Conservation (phyloP, 2,888 invertebrate genomes). For the Nebria salina region DNA sequence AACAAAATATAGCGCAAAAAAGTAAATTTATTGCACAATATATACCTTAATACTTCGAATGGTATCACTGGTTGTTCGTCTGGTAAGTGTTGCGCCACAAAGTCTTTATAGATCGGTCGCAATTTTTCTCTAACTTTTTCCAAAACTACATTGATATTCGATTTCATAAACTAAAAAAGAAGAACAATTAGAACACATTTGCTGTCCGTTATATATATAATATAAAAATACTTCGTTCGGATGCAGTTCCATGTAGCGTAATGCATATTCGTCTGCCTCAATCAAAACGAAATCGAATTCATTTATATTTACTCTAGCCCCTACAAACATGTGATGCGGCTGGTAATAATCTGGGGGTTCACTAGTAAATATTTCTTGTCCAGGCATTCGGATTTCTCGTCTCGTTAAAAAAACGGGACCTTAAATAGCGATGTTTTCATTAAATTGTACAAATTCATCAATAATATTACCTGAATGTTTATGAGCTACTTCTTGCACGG, state of each 20-base stretch:
- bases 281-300: constrained; percentile 81
- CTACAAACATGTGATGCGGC: constrained; percentile 85
- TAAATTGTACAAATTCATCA: constrained; percentile 15
- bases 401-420: constrained; percentile 70
- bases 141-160: constrained; percentile 77
- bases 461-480: constrained; percentile 73
- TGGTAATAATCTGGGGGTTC: constrained; percentile 79
- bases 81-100: constrained; percentile 75
- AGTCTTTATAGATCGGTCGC: constrained; percentile 77
- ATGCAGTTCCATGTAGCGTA: constrained; percentile 87
- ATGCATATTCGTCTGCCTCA: constrained; percentile 86
- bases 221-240: constrained; percentile 69
- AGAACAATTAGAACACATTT: neutral
- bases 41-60: constrained; percentile 61
- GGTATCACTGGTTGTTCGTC: constrained; percentile 58
- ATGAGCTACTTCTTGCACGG: constrained; percentile 80
- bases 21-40: constrained; percentile 11
- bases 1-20: constrained; percentile 45
- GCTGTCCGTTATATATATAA: neutral
- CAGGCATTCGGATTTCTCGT: constrained; percentile 76
- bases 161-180: constrained; percentile 73
- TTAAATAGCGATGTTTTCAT: neutral
- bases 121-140: constrained; percentile 77
- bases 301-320: constrained; percentile 80
- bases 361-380: constrained; percentile 75